These are phyloP conservation scores for Apeltes quadracus DNA, from an alignment of 2,113 vertebrate genomes.

Conservation along the genomic window DNA sequence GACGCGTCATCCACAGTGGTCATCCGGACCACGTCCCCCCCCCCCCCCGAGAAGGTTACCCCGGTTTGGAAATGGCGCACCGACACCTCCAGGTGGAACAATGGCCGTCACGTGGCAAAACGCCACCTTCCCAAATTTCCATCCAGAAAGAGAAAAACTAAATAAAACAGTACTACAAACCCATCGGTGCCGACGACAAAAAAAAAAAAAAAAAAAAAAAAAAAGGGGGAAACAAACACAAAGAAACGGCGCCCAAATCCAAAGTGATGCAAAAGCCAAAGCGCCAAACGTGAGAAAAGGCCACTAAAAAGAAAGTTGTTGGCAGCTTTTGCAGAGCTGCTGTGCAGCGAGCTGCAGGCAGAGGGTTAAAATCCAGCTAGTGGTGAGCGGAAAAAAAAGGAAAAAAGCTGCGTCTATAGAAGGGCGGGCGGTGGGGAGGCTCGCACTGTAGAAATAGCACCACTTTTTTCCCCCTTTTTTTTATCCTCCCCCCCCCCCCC, in stretches of 20 bases:
- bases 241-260: constrained; percentile 50
- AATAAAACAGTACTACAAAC: constrained; percentile 40
- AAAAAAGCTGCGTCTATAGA: constrained; percentile 83
- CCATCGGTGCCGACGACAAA: constrained; percentile 2
- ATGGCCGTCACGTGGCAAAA: constrained; percentile 56
- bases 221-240: no score
- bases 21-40: constrained; percentile 48
- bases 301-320: constrained; percentile 74
- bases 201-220: no score
- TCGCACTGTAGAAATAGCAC: constrained; percentile 86
- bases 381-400: constrained; percentile 70
- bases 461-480: constrained; percentile 60
- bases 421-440: constrained; percentile 88
- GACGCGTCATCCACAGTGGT: constrained; percentile 49
- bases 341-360: constrained; percentile 75
- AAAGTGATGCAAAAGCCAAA: constrained; percentile 47
- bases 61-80: no score
- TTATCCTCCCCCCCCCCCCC: constrained; percentile 14
- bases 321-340: constrained; percentile 77
- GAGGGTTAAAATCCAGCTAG: constrained; percentile 84
- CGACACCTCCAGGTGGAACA: constrained; percentile 63
- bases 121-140: constrained; percentile 43
- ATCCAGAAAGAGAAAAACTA: constrained; percentile 47
- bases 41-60: constrained; percentile 50
- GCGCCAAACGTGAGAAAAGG: constrained; percentile 55